Conservation (phyloP, 2,113 vertebrate genomes). For the Tichodroma muraria region DNA sequence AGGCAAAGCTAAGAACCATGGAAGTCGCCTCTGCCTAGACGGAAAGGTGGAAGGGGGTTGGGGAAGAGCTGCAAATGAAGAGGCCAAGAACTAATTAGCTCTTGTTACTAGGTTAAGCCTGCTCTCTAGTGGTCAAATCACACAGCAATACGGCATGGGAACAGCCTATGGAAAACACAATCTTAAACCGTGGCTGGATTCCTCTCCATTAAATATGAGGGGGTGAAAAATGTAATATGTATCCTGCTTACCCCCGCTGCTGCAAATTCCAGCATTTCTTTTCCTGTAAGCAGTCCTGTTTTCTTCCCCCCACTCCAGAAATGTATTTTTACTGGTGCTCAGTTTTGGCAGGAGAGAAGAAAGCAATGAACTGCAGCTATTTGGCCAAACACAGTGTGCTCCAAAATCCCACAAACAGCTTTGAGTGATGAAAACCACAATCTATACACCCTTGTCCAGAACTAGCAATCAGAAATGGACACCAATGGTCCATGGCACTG, state of each 20-base stretch:
- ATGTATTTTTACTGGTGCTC: background rate
- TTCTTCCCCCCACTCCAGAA: background rate
- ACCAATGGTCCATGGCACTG: background rate
- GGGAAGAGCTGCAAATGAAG: conserved; percentile 8
- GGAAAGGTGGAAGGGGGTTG: conserved; percentile 10
- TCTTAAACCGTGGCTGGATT: background rate
- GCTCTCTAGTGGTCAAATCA: conserved; percentile 71
- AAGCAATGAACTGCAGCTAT: background rate
- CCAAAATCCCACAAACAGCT: background rate
- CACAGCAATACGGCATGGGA: background rate
- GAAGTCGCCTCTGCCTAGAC: conserved; percentile 36
- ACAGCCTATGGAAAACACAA: background rate
- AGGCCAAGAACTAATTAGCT: conserved; percentile 36
- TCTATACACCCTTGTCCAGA: background rate
- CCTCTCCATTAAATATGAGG: background rate
- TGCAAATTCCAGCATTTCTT: background rate
- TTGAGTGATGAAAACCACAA: background rate
- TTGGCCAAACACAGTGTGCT: background rate
- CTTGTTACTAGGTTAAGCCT: conserved; percentile 57
- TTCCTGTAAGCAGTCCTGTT: background rate
- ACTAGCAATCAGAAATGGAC: fast-evolving
- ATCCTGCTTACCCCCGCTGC: background rate
- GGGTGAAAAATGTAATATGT: background rate
- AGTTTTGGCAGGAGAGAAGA: background rate
- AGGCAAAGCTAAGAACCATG: conserved; percentile 59